Base-by-base conservation (phyloP, 2,797 vertebrate genomes). In the Rhodeus uyekii region DNA sequence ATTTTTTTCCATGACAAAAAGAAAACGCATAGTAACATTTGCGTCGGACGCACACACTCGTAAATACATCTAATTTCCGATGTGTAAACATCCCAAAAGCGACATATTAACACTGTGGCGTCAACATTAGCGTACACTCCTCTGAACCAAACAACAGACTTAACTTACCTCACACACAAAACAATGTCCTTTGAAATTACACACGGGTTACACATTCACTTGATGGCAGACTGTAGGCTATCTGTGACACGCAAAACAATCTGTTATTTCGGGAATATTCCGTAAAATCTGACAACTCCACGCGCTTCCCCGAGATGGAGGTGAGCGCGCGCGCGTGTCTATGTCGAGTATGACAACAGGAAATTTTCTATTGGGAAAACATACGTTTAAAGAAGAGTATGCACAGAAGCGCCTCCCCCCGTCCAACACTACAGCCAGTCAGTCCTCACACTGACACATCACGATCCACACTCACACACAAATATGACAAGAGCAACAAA, bases 381-480 rank as follows among this genome's bases (percentile, higher is more conserved):
- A 72, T 27, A 64, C 34, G 55, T 38, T 74, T 76, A 81, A 69
- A 82, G 80, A 81, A n/a, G n/a, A n/a, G n/a, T n/a, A n/a, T n/a
- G 81, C 68, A 48, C 38, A 76, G 55, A 86, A 81, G 87, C 85
- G 36, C 88, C 85, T 89, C 90, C 86, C n/a, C 80, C 53, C 55
- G 34, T 74, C 61, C 80, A 75, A 83, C 77, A 64, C 55, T 67
- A 79, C 36, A 53, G n/a, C 24, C 73, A 76, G 68, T 46, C 68
- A 46, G 63, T 36, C 38, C 24, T 46, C 34, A 42, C 2, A 46
- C 79, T 38, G 73, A 69, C 72, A 81, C 80, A 75, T 82, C 80
- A 68, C 72, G 38, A 76, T 69, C 39, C 39, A 82, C 80, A 76
- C 72, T 44, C 73, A 27, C 12, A 64, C 76, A 36, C 63, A 76